Conservation (phyloP, 2,888 invertebrate species). For the Lasioglossum marginatum region DNA sequence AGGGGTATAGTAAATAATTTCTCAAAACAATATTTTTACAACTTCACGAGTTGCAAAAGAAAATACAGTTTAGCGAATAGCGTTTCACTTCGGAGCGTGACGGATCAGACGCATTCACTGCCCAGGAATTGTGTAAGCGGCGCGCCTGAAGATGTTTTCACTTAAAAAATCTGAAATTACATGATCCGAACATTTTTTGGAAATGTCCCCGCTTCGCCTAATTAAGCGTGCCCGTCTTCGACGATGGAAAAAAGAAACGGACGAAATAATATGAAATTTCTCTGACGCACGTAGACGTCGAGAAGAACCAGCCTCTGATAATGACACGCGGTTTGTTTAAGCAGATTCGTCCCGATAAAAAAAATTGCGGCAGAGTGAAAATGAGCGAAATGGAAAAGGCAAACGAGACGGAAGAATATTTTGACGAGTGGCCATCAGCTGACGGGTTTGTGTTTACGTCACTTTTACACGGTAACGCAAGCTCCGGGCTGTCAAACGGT, state of each 20-base stretch:
- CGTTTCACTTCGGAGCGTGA: no score
- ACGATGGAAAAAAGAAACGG: no score
- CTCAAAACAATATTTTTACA: background rate
- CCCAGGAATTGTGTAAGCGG: no score
- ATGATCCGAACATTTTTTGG: background rate
- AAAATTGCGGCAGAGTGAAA: background rate
- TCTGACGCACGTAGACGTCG: constrained; percentile 6
- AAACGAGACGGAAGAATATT: background rate
- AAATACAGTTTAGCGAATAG: no score
- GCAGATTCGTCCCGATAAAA: background rate
- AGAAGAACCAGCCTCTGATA: background rate
- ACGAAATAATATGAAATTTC: background rate
- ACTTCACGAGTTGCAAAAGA: background rate
- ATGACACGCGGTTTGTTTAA: constrained; percentile 13
- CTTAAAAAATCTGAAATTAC: background rate
- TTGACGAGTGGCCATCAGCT: constrained; percentile 14
- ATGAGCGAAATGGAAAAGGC: background rate
- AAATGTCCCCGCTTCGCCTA: background rate
- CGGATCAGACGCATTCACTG: no score
- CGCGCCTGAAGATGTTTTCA: no score
- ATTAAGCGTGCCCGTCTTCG: background rate
- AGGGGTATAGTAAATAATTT: background rate
- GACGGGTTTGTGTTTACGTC: constrained; percentile 71
- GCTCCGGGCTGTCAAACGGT: constrained; percentile 74
- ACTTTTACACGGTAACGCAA: constrained; percentile 70